Base-by-base conservation (phyloP, 2,888 invertebrate species). In the Cheilosia pagana region DNA sequence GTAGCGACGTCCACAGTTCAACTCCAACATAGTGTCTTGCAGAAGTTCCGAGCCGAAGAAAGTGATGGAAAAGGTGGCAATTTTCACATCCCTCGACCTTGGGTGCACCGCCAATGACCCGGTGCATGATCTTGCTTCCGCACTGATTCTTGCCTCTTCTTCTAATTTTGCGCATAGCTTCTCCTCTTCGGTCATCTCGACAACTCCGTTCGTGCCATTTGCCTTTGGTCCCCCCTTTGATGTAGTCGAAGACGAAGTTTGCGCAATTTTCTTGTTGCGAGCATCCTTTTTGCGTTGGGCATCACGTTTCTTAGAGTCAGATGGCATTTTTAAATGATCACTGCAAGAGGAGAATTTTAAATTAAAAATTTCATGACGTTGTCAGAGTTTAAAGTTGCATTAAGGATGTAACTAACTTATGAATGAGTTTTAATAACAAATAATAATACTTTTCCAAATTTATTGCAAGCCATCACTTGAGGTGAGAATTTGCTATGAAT, bases 241-340 rank as follows among this genome's bases (percentile, higher is more conserved):
- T 70, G 91, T 88, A 35, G 75, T 93, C 74, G 91, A 89, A 57
- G 76, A 72, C 43, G 78, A 82, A 90, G 92, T 91, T 57, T 93
- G 91, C 88, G 93, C 92, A 87, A 93, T 92, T 88, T 92, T 92
- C 87, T 92, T 91, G 86, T 90, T 94, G 87, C 96, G 94, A 68
- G 97, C 97, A 88, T 98, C 98, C 92, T 99, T 99, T 93, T 99
- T 99, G 92, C 98, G 98, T 91, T 97, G 97, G 90, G 97, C 98
- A 91, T 98, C 96, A 91, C 98, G 97, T 94, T 99, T 99, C 93
- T 99, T 99, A 41, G 98, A 96, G 93, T 99, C 99, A 89, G 99
- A 99, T 92, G 99, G 99, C 99, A 99, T 99, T 79, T 79, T 87
- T 88, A 60, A 41, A 53, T 28, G 31, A 53, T 65, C 25, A 72